Evolutionary conservation across 2,113 vertebrate species (phyloP), one percentile per base, ranked within the genome.

Genomic region (Megaptera novaeangliae): DNA sequence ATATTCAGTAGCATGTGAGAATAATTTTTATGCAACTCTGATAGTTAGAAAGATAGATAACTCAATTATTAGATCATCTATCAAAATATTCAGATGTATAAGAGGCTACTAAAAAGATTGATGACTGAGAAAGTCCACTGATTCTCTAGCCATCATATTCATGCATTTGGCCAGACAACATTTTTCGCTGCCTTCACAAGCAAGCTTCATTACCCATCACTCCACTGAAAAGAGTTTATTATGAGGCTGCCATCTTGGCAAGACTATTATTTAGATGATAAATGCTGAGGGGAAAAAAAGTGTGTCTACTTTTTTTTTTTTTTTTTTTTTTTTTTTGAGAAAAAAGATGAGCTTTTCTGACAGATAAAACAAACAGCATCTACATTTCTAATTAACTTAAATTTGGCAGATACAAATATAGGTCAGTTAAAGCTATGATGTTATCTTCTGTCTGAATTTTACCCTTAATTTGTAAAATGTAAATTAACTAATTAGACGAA

Each of bases 21-120:
- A 99, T 99, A 99, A 99, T 99, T 99, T 99, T 99, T 99, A 99
- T 99, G 99, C 99, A 99, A 99, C 99, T 99, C 99, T 99, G 99
- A 99, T 99, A 99, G 99, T 99, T 99, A 99, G 99, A 98, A 99
- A 99, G 99, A 99, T 99, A 99, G 99, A 99, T 99, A 99, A 99
- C 99, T 99, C 99, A 99, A 99, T 99, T 99, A 99, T 99, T 98
- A 99, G 98, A 99, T 99, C 99, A 99, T 99, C 99, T 99, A 99
- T 99, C 99, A 99, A 99, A 99, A 99, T 99, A 99, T 99, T 99
- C 98, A 98, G 99, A 99, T 99, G 98, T 99, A 98, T 98, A 99
- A 99, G 99, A 99, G 99, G 99, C 99, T 99, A 99, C 99, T 99
- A 99, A 99, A 98, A 99, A 99, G 99, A 99, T 99, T 99, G 99